A percentile compares a stretch with the other conserved stretches of the same genome.
Evolutionary conservation across 2,888 invertebrate species (phyloP).

Genomic region (Penaeus monodon): DNA sequence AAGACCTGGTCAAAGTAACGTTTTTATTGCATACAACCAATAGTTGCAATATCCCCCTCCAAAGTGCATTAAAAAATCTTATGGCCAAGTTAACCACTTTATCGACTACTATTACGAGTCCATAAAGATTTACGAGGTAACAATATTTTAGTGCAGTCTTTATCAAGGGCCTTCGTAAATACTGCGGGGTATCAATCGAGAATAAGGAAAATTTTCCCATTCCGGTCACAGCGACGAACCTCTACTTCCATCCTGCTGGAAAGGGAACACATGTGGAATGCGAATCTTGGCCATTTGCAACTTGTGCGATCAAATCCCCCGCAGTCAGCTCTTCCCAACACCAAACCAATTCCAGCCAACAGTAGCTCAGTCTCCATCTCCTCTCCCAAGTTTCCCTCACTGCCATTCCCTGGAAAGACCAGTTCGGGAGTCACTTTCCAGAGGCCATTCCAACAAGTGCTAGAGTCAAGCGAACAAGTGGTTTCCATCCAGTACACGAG

Average conservation of each 20-base stretch:
- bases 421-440: conserved; percentile 48
- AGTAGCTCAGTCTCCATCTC: conserved; percentile 51
- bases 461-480: conserved; percentile 57
- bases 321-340: conserved; percentile 57
- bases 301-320: conserved; percentile 56
- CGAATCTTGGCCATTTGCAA: conserved; percentile 51
- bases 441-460: conserved; percentile 59
- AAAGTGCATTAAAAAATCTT: too few species aligned
- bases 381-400: conserved; percentile 27
- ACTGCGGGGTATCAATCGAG: too few species aligned
- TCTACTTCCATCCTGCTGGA: conserved; percentile 5
- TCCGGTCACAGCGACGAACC: conserved; percentile 10
- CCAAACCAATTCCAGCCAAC: conserved; percentile 54
- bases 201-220: background rate
- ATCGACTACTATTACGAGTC: too few species aligned
- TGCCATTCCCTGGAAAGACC: conserved; percentile 36
- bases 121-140: too few species aligned
- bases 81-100: too few species aligned
- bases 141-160: too few species aligned
- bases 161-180: too few species aligned
- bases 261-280: conserved; percentile 45
- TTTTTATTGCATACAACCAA: too few species aligned
- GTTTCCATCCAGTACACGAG: conserved; percentile 53
- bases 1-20: too few species aligned
- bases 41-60: too few species aligned